Evolutionary conservation across 2,113 vertebrate species (phyloP).

Genomic region (Nothoprocta pentlandii): DNA sequence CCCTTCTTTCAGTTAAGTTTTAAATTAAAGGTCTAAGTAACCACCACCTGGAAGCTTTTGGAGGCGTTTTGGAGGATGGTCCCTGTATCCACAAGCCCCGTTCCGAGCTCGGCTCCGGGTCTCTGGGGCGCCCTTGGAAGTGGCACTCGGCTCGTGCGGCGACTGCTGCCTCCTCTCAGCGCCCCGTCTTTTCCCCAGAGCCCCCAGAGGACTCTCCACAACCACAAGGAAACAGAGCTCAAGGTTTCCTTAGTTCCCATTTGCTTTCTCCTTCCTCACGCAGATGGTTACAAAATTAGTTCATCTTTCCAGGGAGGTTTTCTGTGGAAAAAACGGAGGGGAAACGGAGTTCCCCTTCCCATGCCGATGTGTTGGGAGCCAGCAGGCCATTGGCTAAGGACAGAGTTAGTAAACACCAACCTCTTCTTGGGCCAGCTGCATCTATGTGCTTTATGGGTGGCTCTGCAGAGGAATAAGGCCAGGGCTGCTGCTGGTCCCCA

Average conservation of each 20-base stretch:
- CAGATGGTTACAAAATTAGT: fast-evolving
- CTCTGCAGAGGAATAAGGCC: not conserved
- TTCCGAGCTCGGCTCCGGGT: not conserved
- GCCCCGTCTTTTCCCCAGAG: not conserved
- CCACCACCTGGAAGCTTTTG: not conserved
- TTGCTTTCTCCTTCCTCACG: not conserved
- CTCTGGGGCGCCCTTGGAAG: not conserved
- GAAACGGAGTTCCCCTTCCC: not conserved
- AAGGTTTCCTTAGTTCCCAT: not conserved
- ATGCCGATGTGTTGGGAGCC: not conserved
- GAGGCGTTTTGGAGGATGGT: not conserved
- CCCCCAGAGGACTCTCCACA: not conserved
- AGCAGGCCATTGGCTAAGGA: not conserved
- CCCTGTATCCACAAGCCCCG: fast-evolving
- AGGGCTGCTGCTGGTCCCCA: fast-evolving
- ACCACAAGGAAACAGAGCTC: fast-evolving
- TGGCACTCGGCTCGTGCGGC: not conserved
- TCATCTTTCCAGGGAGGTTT: fast-evolving
- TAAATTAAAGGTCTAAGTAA: not conserved
- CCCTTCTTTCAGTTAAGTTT: not conserved
- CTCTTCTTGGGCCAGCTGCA: not conserved
- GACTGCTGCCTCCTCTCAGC: not conserved
- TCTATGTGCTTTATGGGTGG: not conserved
- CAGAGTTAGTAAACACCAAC: not conserved
- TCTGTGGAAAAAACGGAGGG: too few relatives aligned